Evolutionary conservation across 2,888 invertebrate species (phyloP), one percentile per base, ranked within the genome.

Genomic region (Caenorhabditis doughertyi): DNA sequence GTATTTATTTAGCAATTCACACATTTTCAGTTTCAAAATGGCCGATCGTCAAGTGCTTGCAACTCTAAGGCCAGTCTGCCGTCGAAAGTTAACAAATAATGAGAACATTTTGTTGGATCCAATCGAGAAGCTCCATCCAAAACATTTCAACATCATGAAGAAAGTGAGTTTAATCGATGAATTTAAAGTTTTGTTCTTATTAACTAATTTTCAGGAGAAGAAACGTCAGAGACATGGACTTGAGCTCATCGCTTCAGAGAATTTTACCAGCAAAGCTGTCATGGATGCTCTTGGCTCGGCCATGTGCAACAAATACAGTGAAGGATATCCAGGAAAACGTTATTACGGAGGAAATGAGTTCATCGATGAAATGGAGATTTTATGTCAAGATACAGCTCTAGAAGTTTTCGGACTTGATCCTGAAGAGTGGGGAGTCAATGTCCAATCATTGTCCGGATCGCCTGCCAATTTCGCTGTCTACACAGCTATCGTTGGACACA

Each of bases 381-480:
- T 98, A 71, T 96, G 96, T 71, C 97, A 97, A 92, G 94, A 95
- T 89, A 94, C 98, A 81, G 95, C 96, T 0, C 93, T 98, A 51
- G 79, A 91, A 73, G 86, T 96, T 0, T 98, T 95, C 92, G 94
- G 94, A 85, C 93, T 98, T 25, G 94, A 95, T 89, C 94, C 95
- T 0, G 95, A 95, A 74, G 94, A 96, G 92, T 98, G 98, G 98
- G 98, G 98, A 64, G 96, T 96, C 18, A 98, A 98, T 93, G 98
- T 98, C 3, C 98, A 98, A 92, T 96, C 98, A 0, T 96, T 97
- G 91, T 98, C 97, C 73, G 96, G 96, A 89, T 96, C 96, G 9
- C 98, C 98, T 21, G 98, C 97, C 2, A 98, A 98, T 93, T 95
- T 98, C 92, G 97, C 97, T 3, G 97, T 97, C 8, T 98, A 97